Evolutionary conservation across 2,113 vertebrate genomes (phyloP).

Genomic region (Dendrocopos noguchii): DNA sequence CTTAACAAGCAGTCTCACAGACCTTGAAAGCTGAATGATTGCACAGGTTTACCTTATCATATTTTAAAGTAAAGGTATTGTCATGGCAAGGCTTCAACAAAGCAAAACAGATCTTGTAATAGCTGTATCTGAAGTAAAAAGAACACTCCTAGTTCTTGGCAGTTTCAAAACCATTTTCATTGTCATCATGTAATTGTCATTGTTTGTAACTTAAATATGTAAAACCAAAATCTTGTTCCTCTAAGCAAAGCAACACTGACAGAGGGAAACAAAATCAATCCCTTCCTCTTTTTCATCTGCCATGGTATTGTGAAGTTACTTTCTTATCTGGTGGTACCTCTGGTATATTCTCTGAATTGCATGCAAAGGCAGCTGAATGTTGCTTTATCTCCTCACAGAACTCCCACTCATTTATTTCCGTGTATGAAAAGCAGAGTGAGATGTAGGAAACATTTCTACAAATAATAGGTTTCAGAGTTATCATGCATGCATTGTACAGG

Average conservation of each 20-base stretch:
- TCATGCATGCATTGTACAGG: neutral
- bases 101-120: neutral
- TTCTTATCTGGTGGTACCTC: neutral
- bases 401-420: neutral
- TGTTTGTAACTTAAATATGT: neutral
- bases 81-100: slow-evolving; percentile 13
- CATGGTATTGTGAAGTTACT: neutral
- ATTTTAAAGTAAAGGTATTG: neutral
- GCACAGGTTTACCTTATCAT: neutral
- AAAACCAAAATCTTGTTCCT: neutral
- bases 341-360: neutral
- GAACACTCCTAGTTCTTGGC: neutral
- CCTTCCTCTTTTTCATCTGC: neutral
- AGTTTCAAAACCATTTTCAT: neutral
- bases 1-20: neutral
- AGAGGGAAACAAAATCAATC: neutral
- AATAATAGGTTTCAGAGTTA: neutral
- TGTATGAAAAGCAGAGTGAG: neutral
- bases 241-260: neutral
- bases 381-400: neutral
- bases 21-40: neutral
- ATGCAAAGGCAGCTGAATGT: neutral
- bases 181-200: neutral
- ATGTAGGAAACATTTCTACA: neutral
- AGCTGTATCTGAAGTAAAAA: neutral